These are phyloP conservation scores for Lithosia quadra DNA, from an alignment of 2,888 invertebrate species.

Conservation along the genomic window DNA sequence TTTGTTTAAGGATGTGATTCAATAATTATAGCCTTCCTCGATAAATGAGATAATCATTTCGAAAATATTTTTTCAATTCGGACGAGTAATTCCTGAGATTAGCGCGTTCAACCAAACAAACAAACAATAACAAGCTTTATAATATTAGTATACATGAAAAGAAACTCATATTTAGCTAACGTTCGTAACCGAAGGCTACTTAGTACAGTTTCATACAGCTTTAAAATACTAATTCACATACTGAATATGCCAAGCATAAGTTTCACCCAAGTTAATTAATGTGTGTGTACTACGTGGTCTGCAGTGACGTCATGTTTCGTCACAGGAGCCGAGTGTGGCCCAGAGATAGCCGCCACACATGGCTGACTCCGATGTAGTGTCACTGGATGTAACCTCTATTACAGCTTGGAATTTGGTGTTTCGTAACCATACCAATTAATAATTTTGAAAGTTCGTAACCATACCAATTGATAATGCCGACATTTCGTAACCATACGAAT, in stretches of 20 bases:
- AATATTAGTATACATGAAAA: no score
- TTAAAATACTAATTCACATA: background rate
- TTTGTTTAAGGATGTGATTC: no score
- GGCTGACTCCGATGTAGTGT: conserved; percentile 23
- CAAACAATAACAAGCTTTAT: no score
- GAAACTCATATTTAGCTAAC: no score
- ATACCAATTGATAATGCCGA: no score
- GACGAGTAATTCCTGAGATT: no score
- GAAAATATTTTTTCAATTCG: no score
- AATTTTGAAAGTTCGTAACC: no score
- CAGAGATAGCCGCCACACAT: conserved; percentile 63
- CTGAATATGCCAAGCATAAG: conserved; percentile 9
- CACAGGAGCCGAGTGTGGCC: conserved; percentile 55
- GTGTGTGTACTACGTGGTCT: conserved; percentile 15
- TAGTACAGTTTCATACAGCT: background rate
- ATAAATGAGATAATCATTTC: no score
- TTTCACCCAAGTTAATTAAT: conserved; percentile 38
- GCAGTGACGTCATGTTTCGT: conserved; percentile 44
- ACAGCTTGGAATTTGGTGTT: background rate
- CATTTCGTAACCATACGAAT: no score
- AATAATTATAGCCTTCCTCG: no score
- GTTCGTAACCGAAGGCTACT: background rate
- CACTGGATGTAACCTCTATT: conserved; percentile 11
- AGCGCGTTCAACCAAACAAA: no score
- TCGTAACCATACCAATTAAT: background rate